These are phyloP conservation scores for Mesitornis unicolor DNA, from an alignment of 2,113 vertebrate species.

Conservation along the genomic window DNA sequence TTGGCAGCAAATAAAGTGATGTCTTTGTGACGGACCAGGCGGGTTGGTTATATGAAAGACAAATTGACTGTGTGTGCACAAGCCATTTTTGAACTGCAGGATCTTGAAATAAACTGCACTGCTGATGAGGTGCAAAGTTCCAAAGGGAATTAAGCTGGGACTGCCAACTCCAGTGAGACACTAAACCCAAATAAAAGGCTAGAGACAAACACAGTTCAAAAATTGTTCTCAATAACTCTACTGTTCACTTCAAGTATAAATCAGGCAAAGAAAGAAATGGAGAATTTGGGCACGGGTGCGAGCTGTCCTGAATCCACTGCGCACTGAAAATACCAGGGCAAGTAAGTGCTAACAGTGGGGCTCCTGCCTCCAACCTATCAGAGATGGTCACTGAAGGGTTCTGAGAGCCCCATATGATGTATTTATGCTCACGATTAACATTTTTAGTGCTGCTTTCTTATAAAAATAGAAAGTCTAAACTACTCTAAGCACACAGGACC, in stretches of 20 bases:
- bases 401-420: background rate
- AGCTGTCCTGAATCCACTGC: background rate
- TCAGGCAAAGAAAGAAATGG: background rate
- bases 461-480: background rate
- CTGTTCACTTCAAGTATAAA: background rate
- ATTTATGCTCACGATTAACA: background rate
- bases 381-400: background rate
- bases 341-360: background rate
- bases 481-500: background rate
- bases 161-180: background rate
- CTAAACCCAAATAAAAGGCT: background rate
- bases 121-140: background rate
- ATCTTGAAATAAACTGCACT: background rate
- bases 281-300: background rate
- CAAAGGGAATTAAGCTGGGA: background rate
- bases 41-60: background rate
- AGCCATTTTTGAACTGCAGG: background rate
- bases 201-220: background rate
- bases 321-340: background rate
- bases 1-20: background rate
- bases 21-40: background rate
- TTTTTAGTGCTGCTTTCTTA: background rate
- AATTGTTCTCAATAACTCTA: background rate
- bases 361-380: background rate
- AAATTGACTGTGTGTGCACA: background rate